Evolutionary conservation across 2,113 vertebrate species (phyloP).

Genomic region (Lophius piscatorius): DNA sequence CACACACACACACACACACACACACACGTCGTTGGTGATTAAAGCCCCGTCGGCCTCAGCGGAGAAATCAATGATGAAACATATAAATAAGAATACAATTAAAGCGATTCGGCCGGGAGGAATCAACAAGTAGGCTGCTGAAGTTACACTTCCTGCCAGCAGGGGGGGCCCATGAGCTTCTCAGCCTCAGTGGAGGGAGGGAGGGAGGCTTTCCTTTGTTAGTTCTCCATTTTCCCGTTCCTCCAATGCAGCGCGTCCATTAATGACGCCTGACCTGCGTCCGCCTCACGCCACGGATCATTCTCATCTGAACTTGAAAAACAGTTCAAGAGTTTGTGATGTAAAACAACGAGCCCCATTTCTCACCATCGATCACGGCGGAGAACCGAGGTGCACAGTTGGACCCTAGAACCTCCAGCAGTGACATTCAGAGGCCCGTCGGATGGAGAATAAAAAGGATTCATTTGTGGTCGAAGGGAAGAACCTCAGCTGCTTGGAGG

Average conservation of each 20-base stretch:
- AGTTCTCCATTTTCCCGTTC: constrained; percentile 26
- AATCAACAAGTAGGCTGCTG: constrained; percentile 78
- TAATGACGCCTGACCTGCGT: no score
- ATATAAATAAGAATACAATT: constrained; percentile 73
- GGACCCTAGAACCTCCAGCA: constrained; percentile 58
- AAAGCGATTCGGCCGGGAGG: constrained; percentile 42
- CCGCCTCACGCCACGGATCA: constrained; percentile 16
- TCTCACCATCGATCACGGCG: constrained; percentile 67
- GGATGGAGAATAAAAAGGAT: constrained; percentile 69
- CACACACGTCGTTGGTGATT: constrained; percentile 72
- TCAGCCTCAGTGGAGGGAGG: constrained; percentile 14
- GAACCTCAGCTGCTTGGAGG: no score
- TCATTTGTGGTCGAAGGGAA: no score
- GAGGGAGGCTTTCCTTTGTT: constrained; percentile 64
- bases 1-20: constrained; percentile 27
- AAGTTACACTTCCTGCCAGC: constrained; percentile 51
- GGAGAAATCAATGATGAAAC: constrained; percentile 76
- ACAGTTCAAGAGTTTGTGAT: constrained; percentile 11
- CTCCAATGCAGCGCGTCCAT: no score
- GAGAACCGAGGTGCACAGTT: constrained; percentile 46
- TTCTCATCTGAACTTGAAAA: constrained; percentile 48
- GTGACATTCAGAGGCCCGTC: constrained; percentile 65
- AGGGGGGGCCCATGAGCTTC: constrained; percentile 75
- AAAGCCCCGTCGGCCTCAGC: constrained; percentile 65
- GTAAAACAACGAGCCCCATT: constrained; percentile 21